Percentiles rank a stretch among this genome's conserved stretches.
Evolutionary conservation across 2,113 vertebrate genomes (phyloP).

Genomic region (Lepisosteus osseus): DNA sequence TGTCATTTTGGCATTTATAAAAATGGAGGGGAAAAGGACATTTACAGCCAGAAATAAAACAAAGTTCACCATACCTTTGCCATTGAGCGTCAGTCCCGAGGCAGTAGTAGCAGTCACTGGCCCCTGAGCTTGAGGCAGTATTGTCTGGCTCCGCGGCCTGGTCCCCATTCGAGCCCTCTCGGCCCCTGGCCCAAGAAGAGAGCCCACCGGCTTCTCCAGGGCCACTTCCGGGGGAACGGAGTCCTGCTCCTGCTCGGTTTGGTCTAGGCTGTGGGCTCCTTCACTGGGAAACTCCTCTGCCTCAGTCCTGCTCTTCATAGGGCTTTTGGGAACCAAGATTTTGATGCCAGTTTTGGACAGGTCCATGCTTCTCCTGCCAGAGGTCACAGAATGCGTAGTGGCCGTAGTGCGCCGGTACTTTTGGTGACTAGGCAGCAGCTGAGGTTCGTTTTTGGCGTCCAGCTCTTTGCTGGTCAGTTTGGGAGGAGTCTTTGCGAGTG

Average conservation of each 20-base stretch:
- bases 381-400: conserved; percentile 47
- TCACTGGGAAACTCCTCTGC: conserved; percentile 83
- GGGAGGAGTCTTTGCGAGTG: conserved; percentile 62
- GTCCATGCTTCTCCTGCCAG: conserved; percentile 83
- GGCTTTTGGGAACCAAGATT: conserved; percentile 95
- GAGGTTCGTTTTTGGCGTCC: conserved; percentile 58
- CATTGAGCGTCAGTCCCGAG: conserved; percentile 71
- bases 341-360: conserved; percentile 90
- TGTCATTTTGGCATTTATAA: too few relatives aligned
- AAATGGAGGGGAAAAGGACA: background rate
- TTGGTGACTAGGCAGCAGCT: conserved; percentile 60
- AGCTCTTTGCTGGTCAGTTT: conserved; percentile 63
- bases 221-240: conserved; percentile 85
- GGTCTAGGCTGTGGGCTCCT: conserved; percentile 80
- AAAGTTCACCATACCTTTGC: conserved; percentile 72
- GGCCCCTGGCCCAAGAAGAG: conserved; percentile 80
- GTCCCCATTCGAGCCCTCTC: conserved; percentile 94
- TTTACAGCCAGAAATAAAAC: background rate
- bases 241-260: conserved; percentile 80
- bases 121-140: conserved; percentile 64
- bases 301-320: conserved; percentile 81
- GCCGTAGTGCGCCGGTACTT: conserved; percentile 67
- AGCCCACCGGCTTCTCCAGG: conserved; percentile 77
- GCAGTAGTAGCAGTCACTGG: conserved; percentile 76
- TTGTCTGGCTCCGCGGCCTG: conserved; percentile 75